Evolutionary conservation across 2,888 invertebrate genomes (phyloP).

Genomic region (Agrilus mali): DNA sequence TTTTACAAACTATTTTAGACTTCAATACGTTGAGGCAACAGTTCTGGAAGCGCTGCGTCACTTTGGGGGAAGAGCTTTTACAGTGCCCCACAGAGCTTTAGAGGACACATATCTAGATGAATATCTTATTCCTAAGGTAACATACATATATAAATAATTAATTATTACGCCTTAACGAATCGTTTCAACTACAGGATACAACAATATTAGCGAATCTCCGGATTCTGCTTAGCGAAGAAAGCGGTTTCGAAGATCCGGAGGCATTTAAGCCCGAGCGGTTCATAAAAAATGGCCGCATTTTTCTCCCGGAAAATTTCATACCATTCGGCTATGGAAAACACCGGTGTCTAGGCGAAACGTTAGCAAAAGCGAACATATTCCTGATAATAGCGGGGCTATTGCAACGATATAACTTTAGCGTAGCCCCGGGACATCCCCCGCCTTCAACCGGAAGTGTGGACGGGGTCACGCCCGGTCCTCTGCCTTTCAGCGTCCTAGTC

Average conservation of each 20-base stretch:
- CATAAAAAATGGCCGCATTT: conserved; percentile 46
- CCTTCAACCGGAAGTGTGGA: conserved; percentile 58
- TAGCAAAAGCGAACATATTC: conserved; percentile 69
- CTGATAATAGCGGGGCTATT: conserved; percentile 59
- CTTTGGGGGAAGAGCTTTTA: conserved; percentile 68
- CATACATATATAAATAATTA: background rate
- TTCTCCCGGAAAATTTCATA: conserved; percentile 49
- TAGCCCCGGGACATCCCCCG: conserved; percentile 48
- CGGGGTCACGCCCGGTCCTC: conserved; percentile 65
- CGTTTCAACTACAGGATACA: conserved; percentile 47
- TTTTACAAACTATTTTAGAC: conserved; percentile 35
- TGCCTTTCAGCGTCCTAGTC: conserved; percentile 56
- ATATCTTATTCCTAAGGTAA: conserved; percentile 64
- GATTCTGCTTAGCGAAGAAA: conserved; percentile 52
- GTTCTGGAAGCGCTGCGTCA: conserved; percentile 66
- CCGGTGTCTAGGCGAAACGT: conserved; percentile 69
- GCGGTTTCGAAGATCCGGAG: conserved; percentile 54
- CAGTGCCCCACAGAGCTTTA: conserved; percentile 67
- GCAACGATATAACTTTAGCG: conserved; percentile 57
- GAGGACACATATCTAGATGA: conserved; percentile 59
- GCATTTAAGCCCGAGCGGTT: conserved; percentile 66
- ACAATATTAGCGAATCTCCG: conserved; percentile 69
- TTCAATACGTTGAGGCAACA: conserved; percentile 72
- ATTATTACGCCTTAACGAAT: conserved; percentile 1
- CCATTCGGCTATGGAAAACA: conserved; percentile 71